Evolutionary conservation across 1,140 invertebrate genomes (phyloP).

Genomic region (Oscheius sp.): DNA sequence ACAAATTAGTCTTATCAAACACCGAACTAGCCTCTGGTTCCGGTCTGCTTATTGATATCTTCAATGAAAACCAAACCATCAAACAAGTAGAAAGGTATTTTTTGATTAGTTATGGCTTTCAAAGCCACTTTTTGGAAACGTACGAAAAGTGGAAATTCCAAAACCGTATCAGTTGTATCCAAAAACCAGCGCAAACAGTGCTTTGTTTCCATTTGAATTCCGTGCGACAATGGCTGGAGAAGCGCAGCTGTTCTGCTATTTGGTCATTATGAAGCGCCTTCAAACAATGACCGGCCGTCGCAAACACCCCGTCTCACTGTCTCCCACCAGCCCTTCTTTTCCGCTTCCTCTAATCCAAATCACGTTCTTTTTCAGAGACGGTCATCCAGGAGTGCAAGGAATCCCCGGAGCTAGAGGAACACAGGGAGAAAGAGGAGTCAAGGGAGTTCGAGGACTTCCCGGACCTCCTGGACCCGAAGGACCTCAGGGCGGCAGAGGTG

Average conservation of each 20-base stretch:
- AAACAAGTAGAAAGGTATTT: too few relatives aligned
- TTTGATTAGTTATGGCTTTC: too few relatives aligned
- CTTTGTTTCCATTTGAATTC: neutral
- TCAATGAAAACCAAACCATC: too few relatives aligned
- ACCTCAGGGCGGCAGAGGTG: conserved; percentile 8
- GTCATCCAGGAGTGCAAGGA: conserved; percentile 21
- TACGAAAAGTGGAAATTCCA: too few relatives aligned
- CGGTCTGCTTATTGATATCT: too few relatives aligned
- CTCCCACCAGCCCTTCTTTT: neutral
- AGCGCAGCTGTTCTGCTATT: conserved; percentile 4
- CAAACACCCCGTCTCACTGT: neutral
- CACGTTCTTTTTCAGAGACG: conserved; percentile 11
- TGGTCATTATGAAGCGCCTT: conserved; percentile 6
- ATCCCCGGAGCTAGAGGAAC: conserved; percentile 6
- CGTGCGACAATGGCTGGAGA: neutral
- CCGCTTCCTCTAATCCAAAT: neutral
- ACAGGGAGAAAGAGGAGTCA: conserved; percentile 25
- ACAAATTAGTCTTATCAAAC: too few relatives aligned
- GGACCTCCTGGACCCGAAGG: conserved; percentile 30
- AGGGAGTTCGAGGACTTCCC: conserved; percentile 27
- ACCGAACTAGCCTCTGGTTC: too few relatives aligned
- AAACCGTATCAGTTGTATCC: too few relatives aligned
- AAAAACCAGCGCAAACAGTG: too few relatives aligned
- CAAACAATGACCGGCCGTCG: neutral
- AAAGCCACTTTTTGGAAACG: too few relatives aligned